Conservation (phyloP, 92 coral and sea anemone genomes). For the Porites divaricata region DNA sequence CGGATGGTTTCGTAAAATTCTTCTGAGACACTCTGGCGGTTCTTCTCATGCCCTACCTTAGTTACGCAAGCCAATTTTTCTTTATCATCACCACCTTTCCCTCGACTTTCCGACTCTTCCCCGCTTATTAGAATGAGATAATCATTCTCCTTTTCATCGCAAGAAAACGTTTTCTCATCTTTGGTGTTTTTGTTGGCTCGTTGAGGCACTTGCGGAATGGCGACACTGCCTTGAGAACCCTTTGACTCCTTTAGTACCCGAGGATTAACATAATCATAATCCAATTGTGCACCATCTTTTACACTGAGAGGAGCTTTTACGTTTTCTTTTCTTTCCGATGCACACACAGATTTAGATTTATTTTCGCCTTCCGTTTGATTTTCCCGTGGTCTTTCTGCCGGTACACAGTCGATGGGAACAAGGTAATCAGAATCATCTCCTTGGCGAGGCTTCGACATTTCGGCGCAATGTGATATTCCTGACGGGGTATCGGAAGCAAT, state of each 20-base stretch:
- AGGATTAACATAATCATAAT: background rate
- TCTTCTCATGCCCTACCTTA: background rate
- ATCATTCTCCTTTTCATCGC: background rate
- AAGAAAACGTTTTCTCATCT: background rate
- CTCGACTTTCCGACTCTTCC: background rate
- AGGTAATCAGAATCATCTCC: conserved; percentile 18
- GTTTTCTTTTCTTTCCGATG: background rate
- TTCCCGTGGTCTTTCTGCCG: background rate
- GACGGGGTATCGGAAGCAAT: background rate
- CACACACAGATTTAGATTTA: background rate
- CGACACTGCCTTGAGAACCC: background rate
- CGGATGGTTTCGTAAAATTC: background rate
- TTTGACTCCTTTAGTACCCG: background rate
- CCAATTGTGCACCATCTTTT: background rate
- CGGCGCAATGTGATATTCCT: background rate
- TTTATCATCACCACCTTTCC: background rate
- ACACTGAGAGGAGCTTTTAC: background rate
- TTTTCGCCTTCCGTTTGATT: background rate
- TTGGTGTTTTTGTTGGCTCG: background rate
- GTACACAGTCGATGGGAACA: background rate
- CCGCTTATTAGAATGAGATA: background rate
- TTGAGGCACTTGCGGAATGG: background rate
- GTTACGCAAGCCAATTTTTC: background rate
- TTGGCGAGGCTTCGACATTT: background rate
- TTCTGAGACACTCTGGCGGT: background rate